Base-by-base conservation (phyloP, 1,140 invertebrate species). In the Spodoptera litura region DNA sequence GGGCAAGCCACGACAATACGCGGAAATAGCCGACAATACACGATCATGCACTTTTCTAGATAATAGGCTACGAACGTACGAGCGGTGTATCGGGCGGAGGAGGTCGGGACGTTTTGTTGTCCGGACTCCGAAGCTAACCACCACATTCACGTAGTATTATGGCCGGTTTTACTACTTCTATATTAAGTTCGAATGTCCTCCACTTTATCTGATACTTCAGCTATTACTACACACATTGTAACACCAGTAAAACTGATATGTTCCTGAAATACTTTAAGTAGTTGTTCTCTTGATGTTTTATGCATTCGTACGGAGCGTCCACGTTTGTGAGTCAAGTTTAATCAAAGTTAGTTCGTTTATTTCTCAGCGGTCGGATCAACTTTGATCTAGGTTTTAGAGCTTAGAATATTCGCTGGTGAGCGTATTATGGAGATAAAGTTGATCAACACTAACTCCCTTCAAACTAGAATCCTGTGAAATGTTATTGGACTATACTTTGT, bases 1-100 rank as follows among this genome's bases (percentile, higher is more conserved):
- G 44, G 61, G 31, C 27, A 64, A 13, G 15, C 31, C 61, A 64
- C 61, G 61, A 64, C 61, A 64, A 64, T 64, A 9, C 61, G 15
- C 61, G 61, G n/a, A 38, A 35, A 64, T 44, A n/a, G 35, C 35
- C 59, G 59, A 61, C 27, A 61, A 35, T 61, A 35, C 27, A 10
- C 61, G 61, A 64, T 44, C 61, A 44, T 64, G 61, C 61, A 64
- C 61, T 64, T 64, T 64, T 64, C 35, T 64, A 64, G 61, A 44
- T 64, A 64, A 64, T 49, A n/a, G 61, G 35, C 8, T 38, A 12
- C 11, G 27, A 13, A n/a, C n/a, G n/a, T 56, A 44, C 12, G 35
- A 8, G 15, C 31, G 38, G 15, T 62, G 31, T 9, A 8, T 15
- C 38, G 35, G 31, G 59, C 38, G n/a, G n/a, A 44, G 38, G 61